Base-by-base conservation (phyloP, 2,888 invertebrate species). In the Drosophila nr. perissopoda region DNA sequence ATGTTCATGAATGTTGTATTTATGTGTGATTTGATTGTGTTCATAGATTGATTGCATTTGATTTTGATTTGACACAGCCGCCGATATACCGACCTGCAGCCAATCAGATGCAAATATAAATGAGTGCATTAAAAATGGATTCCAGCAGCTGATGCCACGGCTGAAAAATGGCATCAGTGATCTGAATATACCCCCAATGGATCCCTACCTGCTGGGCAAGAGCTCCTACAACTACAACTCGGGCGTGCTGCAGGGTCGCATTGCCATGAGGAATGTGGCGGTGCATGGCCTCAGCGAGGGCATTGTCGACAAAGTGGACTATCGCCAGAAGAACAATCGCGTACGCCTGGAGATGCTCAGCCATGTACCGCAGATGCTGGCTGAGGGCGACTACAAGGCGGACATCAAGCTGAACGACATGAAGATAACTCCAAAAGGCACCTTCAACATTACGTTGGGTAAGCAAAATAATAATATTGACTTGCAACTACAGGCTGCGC, bases 401-500 rank as follows among this genome's bases (percentile, higher is more conserved):
- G 94, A 95, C 70, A 95, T 96, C 18, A 93, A 94, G 42, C 93
- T 96, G 65, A 95, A 95, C 74, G 93, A 94, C 13, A 93, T 96
- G 75, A 94, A 94, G 79, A 89, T 96, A 71, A 94, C 94, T 68
- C 95, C 96, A 34, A 93, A 94, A 74, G 95, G 95, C 40, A 92
- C 92, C 38, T 95, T 95, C 85, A 94, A 94, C 84, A 92, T 94
- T 4, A 94, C 94, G 48, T 94, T 95, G 94, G 94, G 96, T 96
- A 92, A 25, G 46, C 16, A 16, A 46, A 46, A 46, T 7, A n/a
- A 29, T n/a, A 29, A 36, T 33, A 38, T 29, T 27, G 3, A 18
- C 25, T 29, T 11, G 21, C 11, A 21, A 21, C 33, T 16, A 11
- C 42, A 1, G 42, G 21, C 42, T 2, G 42, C 6, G 5, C 18